phyloP scores from a whole-genome alignment of 2,113 vertebrate species.

The Naja naja region DNA sequence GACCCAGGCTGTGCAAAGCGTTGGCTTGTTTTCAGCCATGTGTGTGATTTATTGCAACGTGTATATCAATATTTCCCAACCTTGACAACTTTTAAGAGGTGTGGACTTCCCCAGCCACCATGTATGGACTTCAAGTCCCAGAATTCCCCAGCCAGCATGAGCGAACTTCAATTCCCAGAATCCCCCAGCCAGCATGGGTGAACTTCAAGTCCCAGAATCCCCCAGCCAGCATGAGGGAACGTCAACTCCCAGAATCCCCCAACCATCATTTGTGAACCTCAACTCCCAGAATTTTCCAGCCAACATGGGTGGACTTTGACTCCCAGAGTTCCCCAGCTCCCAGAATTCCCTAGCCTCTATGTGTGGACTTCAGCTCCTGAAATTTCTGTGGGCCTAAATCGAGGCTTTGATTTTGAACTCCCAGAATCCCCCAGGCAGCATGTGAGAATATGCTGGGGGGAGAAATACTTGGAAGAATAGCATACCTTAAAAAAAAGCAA shows the following conservation, averaged over 20 bases:
- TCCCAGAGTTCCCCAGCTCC: too few species aligned
- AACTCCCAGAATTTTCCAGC: neutral
- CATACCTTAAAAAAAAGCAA: neutral
- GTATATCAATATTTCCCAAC: neutral
- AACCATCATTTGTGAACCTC: too few species aligned
- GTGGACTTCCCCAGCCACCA: neutral
- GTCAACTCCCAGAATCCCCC: too few species aligned
- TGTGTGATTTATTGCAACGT: neutral
- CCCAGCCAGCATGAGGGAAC: too few species aligned
- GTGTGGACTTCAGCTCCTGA: neutral
- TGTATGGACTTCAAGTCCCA: too few species aligned
- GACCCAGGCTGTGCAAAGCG: neutral
- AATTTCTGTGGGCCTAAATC: neutral
- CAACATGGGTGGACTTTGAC: accelerated
- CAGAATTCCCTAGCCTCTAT: too few species aligned
- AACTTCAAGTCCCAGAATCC: too few species aligned
- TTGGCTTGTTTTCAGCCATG: neutral
- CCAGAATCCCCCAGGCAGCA: neutral
- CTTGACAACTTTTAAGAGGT: neutral
- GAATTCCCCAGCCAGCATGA: too few species aligned
- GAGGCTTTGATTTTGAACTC: neutral
- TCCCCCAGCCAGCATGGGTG: too few species aligned
- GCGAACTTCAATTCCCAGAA: too few species aligned
- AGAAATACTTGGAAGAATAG: neutral
- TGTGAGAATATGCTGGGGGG: neutral